A percentile compares a stretch with the other conserved stretches of the same genome.
Evolutionary conservation across 2,113 vertebrate species (phyloP).

Genomic region (Trochalopteron elliotii): DNA sequence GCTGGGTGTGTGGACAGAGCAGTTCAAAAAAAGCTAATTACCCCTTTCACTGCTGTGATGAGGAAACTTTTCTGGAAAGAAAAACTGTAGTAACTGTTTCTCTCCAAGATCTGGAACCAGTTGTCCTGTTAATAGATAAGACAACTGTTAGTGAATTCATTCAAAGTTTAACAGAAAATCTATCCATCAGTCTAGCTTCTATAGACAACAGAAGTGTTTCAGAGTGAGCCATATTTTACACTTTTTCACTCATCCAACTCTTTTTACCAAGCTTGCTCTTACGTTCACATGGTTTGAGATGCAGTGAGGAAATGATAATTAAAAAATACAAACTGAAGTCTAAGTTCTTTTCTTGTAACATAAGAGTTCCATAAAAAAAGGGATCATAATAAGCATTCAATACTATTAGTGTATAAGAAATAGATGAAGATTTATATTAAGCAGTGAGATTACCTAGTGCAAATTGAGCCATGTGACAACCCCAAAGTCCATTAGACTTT

Average conservation of each 20-base stretch:
- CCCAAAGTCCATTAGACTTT: background rate
- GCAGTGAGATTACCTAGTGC: background rate
- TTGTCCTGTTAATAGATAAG: background rate
- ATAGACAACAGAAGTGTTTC: background rate
- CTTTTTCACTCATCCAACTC: background rate
- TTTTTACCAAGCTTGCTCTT: background rate
- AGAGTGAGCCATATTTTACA: background rate
- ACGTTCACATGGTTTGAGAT: background rate
- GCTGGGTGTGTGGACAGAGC: background rate
- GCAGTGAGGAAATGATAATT: background rate
- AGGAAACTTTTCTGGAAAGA: background rate
- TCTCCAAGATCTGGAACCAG: background rate
- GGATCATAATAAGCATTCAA: background rate
- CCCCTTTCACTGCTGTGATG: background rate
- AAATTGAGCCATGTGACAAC: background rate
- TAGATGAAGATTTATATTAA: background rate
- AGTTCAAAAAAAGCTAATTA: background rate
- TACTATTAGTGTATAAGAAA: background rate
- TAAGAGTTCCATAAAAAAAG: background rate
- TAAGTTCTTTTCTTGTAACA: background rate
- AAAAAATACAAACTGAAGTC: background rate
- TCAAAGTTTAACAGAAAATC: background rate
- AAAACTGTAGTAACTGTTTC: background rate
- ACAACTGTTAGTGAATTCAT: background rate
- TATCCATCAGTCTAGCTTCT: background rate